A percentile compares a stretch with the other conserved stretches of the same genome.
phyloP scores from a whole-genome alignment of 1,140 invertebrate genomes.

The Oedothorax gibbosus region DNA sequence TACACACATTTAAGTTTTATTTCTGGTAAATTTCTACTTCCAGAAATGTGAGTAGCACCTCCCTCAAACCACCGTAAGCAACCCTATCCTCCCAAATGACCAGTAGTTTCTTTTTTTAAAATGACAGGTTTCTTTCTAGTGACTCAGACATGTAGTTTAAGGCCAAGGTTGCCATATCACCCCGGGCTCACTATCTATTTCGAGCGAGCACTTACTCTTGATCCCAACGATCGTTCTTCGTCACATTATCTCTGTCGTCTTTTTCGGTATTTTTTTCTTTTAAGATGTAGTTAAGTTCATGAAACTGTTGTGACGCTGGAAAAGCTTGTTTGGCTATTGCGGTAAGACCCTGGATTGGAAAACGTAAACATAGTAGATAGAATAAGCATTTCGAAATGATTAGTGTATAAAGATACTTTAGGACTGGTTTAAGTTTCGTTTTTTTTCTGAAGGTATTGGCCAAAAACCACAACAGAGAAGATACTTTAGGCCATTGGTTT shows the following conservation, averaged over 20 bases:
- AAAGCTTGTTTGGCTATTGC: conserved; percentile 35
- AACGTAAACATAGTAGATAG: conserved; percentile 29
- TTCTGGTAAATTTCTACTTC: no score
- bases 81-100: no score
- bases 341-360: background rate
- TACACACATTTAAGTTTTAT: no score
- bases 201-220: background rate
- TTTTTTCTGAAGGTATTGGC: no score
- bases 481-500: no score
- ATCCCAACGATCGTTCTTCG: conserved; percentile 16
- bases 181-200: background rate
- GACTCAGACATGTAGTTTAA: conserved; percentile 31
- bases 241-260: conserved; percentile 1
- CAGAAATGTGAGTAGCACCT: no score
- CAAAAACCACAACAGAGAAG: no score
- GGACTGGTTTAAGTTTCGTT: no score
- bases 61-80: no score
- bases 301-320: conserved; percentile 16
- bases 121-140: conserved; percentile 19
- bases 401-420: no score
- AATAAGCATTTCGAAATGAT: no score
- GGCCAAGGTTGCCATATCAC: conserved; percentile 26
- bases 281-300: background rate
- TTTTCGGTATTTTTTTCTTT: conserved; percentile 16
- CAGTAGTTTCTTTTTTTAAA: background rate